These are phyloP conservation scores for Boloria selene DNA, from an alignment of 2,888 invertebrate species.

Conservation along the genomic window DNA sequence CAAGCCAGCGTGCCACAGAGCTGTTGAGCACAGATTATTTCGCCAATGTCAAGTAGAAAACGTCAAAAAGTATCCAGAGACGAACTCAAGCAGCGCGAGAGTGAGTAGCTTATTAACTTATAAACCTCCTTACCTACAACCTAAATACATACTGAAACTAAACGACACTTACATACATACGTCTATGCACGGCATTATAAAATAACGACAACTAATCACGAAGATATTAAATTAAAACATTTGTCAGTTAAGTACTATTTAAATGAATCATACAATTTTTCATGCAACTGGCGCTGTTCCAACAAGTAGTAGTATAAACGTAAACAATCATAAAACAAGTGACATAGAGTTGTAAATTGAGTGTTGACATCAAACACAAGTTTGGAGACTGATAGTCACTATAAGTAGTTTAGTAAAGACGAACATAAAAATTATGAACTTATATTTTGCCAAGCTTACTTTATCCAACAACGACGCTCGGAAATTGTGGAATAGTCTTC, in stretches of 20 bases:
- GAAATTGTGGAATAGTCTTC: too few relatives aligned
- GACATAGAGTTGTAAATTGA: slow-evolving; percentile 15
- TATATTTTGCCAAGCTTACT: too few relatives aligned
- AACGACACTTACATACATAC: background rate
- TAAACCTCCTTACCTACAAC: too few relatives aligned
- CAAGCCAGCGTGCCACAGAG: too few relatives aligned
- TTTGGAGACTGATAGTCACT: slow-evolving; percentile 13
- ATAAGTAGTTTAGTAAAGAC: too few relatives aligned
- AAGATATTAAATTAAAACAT: slow-evolving; percentile 20
- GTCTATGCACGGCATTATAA: slow-evolving; percentile 3
- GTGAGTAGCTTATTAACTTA: too few relatives aligned
- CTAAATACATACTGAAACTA: background rate
- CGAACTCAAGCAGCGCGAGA: too few relatives aligned
- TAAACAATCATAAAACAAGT: slow-evolving; percentile 14
- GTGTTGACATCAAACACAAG: slow-evolving; percentile 14
- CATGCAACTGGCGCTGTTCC: slow-evolving; percentile 5
- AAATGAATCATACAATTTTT: slow-evolving; percentile 29
- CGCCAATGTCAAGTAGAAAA: too few relatives aligned
- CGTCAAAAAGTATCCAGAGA: too few relatives aligned
- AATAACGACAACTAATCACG: slow-evolving; percentile 12
- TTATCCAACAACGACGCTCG: too few relatives aligned
- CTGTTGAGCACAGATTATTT: too few relatives aligned
- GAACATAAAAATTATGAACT: too few relatives aligned
- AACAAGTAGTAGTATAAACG: slow-evolving; percentile 1
- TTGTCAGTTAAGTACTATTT: slow-evolving; percentile 17